These are phyloP conservation scores for Drosophila lini DNA, from an alignment of 1,140 invertebrate species.

Conservation along the genomic window DNA sequence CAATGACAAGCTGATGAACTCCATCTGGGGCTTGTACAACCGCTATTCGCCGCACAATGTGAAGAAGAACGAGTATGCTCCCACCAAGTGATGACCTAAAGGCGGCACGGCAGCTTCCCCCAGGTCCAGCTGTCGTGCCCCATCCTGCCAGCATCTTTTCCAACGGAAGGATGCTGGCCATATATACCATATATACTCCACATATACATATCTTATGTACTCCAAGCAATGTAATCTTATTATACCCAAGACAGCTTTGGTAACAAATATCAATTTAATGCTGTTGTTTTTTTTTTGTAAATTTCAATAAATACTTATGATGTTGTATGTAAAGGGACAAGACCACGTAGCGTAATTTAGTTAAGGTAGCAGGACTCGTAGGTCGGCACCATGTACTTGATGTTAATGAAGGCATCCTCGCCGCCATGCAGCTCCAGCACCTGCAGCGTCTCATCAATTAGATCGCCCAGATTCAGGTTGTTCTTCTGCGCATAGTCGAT, in stretches of 20 bases:
- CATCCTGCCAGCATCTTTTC: background rate
- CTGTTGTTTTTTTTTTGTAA: constrained; percentile 57
- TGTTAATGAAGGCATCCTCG: constrained; percentile 98
- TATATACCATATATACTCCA: constrained; percentile 3
- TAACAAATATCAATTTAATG: constrained; percentile 56
- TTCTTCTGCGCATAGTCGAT: constrained; percentile 87
- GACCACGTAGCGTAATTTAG: constrained; percentile 43
- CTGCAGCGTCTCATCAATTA: constrained; percentile 96
- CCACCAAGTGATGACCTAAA: constrained; percentile 83
- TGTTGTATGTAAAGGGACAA: constrained; percentile 56
- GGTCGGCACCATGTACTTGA: constrained; percentile 98
- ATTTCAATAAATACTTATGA: constrained; percentile 78
- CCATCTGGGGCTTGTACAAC: constrained; percentile 95
- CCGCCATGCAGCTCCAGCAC: constrained; percentile 95
- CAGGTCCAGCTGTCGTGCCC: constrained; percentile 69
- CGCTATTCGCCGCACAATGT: constrained; percentile 93
- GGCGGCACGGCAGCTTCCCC: constrained; percentile 84
- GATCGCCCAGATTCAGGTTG: constrained; percentile 93
- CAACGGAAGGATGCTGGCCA: constrained; percentile 10
- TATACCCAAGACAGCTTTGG: background rate
- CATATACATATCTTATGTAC: constrained; percentile 8
- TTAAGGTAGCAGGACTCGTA: constrained; percentile 89
- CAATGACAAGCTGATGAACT: constrained; percentile 94
- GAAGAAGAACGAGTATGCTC: constrained; percentile 90
- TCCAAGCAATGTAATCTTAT: constrained; percentile 15